Percentiles rank a stretch among this genome's conserved stretches.
phyloP scores from a whole-genome alignment of 2,113 vertebrate genomes.

The Dasyurus viverrinus region DNA sequence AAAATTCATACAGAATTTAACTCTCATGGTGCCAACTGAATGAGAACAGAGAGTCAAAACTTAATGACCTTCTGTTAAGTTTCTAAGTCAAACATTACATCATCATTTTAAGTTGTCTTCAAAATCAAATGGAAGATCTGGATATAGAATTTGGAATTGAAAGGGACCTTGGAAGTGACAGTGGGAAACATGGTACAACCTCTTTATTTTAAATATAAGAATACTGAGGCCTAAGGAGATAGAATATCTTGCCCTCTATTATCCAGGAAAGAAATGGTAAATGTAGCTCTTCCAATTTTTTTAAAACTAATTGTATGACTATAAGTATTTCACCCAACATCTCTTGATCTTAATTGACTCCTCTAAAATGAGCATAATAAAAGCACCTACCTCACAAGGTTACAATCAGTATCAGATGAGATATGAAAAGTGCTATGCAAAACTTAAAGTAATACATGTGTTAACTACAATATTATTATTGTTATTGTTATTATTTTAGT shows the following conservation, averaged over 20 bases:
- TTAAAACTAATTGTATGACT: not conserved
- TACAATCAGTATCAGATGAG: not conserved
- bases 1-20: not conserved
- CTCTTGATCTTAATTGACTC: not conserved
- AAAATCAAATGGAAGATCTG: not conserved
- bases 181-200: not conserved
- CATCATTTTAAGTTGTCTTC: not conserved
- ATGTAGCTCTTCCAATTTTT: not conserved
- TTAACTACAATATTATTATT: not conserved
- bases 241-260: not conserved
- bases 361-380: not conserved
- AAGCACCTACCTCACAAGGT: not conserved
- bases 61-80: not conserved
- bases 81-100: not conserved
- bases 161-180: not conserved
- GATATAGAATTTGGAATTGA: not conserved
- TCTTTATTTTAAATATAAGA: not conserved
- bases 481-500: not conserved
- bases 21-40: not conserved
- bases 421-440: not conserved
- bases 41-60: not conserved
- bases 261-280: not conserved
- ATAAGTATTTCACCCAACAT: not conserved
- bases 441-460: not conserved
- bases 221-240: not conserved